These are phyloP conservation scores for Garra rufa DNA, from an alignment of 2,113 vertebrate species.

Conservation along the genomic window DNA sequence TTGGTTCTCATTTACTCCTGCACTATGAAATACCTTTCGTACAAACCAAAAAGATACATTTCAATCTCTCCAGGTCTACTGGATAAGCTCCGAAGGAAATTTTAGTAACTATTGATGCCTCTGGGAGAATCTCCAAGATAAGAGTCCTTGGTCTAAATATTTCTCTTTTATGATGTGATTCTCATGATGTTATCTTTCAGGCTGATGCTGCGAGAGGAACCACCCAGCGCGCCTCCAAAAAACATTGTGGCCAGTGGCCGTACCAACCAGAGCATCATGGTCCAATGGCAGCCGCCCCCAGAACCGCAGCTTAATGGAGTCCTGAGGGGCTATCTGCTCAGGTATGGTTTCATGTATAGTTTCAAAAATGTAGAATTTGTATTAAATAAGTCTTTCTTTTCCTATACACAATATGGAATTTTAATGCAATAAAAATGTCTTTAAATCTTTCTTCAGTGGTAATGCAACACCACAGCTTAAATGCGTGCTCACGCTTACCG, in stretches of 20 bases:
- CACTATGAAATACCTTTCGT: not conserved
- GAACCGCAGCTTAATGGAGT: slow-evolving; percentile 93
- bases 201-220: slow-evolving; percentile 91
- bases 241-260: slow-evolving; percentile 95
- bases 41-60: slow-evolving; percentile 12
- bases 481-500: no score
- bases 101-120: not conserved
- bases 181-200: slow-evolving; percentile 66
- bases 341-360: slow-evolving; percentile 76
- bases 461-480: no score
- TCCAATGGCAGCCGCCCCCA: slow-evolving; percentile 96
- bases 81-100: slow-evolving; percentile 18
- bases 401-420: not conserved
- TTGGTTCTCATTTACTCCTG: not conserved
- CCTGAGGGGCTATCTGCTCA: slow-evolving; percentile 90
- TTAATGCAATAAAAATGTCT: not conserved
- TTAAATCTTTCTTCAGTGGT: no score
- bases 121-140: not conserved
- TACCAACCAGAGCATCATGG: slow-evolving; percentile 98
- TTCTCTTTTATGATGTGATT: not conserved
- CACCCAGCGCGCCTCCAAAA: slow-evolving; percentile 93
- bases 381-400: not conserved
- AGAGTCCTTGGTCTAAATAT: not conserved
- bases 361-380: not conserved
- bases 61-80: not conserved